Conservation (phyloP, 1,140 invertebrate genomes). For the Radopholus similis region DNA sequence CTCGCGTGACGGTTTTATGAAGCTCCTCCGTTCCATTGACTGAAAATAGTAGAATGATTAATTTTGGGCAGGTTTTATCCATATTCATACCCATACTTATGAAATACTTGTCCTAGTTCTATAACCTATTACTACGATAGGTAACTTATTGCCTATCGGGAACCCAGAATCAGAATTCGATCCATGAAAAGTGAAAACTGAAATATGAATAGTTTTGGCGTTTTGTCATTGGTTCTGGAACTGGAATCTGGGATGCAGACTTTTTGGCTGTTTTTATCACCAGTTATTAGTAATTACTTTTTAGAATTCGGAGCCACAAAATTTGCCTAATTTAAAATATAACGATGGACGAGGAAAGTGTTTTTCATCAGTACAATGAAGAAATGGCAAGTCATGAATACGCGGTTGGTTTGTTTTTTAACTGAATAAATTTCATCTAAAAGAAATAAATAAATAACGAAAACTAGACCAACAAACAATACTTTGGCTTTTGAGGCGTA, state of each 20-base stretch:
- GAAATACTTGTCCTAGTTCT: no score
- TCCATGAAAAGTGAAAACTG: neutral
- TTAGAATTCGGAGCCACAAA: neutral
- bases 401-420: slow-evolving; percentile 13
- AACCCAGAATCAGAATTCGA: no score
- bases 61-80: no score
- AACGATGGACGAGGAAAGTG: slow-evolving; percentile 25
- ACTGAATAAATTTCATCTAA: neutral
- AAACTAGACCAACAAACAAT: neutral
- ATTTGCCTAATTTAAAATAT: neutral
- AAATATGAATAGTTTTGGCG: neutral
- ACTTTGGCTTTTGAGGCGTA: neutral
- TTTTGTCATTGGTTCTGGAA: no score
- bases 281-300: no score
- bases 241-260: no score
- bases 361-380: slow-evolving; percentile 22
- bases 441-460: neutral
- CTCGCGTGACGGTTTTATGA: slow-evolving; percentile 40
- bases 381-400: slow-evolving; percentile 24
- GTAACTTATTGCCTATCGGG: no score
- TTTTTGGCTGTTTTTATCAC: neutral
- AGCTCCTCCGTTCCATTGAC: neutral
- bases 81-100: no score
- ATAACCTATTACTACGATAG: no score
- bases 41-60: neutral